phyloP scores from a whole-genome alignment of 2,113 vertebrate species.

The Notothenia rossii region DNA sequence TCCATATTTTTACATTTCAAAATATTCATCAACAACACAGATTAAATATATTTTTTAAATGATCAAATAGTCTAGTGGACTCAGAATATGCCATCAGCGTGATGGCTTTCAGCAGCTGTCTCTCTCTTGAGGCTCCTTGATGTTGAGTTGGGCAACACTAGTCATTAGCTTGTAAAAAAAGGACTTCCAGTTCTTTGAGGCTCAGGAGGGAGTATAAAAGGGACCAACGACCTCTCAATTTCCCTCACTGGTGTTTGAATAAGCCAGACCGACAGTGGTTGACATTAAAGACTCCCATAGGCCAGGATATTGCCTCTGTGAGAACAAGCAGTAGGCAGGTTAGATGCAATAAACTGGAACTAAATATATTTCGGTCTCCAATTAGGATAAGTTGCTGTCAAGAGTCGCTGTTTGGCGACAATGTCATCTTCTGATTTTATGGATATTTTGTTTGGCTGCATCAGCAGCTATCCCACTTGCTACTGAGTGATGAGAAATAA shows the following conservation, averaged over 20 bases:
- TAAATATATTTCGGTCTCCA: constrained; percentile 66
- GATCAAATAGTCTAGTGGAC: not conserved
- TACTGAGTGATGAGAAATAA: constrained; percentile 41
- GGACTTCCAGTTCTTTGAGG: constrained; percentile 54
- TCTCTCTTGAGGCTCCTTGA: constrained; percentile 25
- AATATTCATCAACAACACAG: not conserved
- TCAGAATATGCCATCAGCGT: not conserved
- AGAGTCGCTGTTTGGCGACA: constrained; percentile 20
- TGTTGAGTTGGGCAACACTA: constrained; percentile 44
- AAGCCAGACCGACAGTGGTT: constrained; percentile 60
- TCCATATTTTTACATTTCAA: not conserved
- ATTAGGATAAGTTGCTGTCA: constrained; percentile 59
- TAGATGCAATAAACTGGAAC: constrained; percentile 74
- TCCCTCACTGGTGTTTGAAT: constrained; percentile 66
- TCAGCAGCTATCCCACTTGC: constrained; percentile 43
- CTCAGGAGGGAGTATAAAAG: constrained; percentile 39
- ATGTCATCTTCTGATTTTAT: constrained; percentile 55
- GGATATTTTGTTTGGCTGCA: constrained; percentile 57
- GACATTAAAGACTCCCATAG: constrained; percentile 72
- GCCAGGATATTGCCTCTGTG: constrained; percentile 64
- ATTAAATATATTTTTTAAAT: not conserved
- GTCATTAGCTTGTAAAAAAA: constrained; percentile 76
- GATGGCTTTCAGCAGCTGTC: not conserved
- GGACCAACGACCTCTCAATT: constrained; percentile 41
- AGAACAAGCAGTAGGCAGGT: constrained; percentile 67